Base-by-base conservation (phyloP, 35 echinoderm and acorn worm genomes). In the Lytechinus variegatus region DNA sequence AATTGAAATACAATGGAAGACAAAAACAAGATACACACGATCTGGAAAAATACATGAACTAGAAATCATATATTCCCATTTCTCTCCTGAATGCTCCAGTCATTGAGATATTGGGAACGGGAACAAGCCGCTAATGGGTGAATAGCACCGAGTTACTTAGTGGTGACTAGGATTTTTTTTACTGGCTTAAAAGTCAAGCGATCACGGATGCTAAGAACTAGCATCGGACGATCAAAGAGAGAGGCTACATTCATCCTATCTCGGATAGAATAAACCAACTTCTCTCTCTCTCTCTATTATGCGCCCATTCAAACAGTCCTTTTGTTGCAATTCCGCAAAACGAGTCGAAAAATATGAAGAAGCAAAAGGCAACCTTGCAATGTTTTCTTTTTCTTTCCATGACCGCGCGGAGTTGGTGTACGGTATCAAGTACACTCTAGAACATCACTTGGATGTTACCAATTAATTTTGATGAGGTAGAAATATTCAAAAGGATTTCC, bases 261-360 rank as follows among this genome's bases (percentile, higher is more conserved):
- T 33, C 91, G 13, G 91, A 9, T 53, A 13, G 92, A 93, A 27
- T 93, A 93, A 93, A 93, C 92, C 92, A 55, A 33, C 92, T 93
- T 93, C 27, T 54, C 52, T 54, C 16, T 93, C 27, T 54, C 52
- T 54, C 16, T 90, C 29, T 54, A 93, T 93, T 93, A 93, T 57
- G 92, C 53, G 24, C 53, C 54, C 54, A 93, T 93, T 93, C 92
- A 55, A 93, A 33, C 29, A 93, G 52, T 55, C 53, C 92, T 93
- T 93, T 93, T 93, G 92, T 93, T 93, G 92, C 54, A 93, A 93
- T 93, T 93, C 92, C 92, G 92, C 28, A 93, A 93, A 24, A 93
- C n/a, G 53, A 93, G 9, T 53, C 28, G 53, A 9, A 93, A 93
- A 55, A 90, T 44, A 90, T 90, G 52, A 52, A 90, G 88, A 90